A percentile compares a stretch with the other conserved stretches of the same genome.
phyloP scores from a whole-genome alignment of 1,140 invertebrate species.

The Vanessa atalanta region DNA sequence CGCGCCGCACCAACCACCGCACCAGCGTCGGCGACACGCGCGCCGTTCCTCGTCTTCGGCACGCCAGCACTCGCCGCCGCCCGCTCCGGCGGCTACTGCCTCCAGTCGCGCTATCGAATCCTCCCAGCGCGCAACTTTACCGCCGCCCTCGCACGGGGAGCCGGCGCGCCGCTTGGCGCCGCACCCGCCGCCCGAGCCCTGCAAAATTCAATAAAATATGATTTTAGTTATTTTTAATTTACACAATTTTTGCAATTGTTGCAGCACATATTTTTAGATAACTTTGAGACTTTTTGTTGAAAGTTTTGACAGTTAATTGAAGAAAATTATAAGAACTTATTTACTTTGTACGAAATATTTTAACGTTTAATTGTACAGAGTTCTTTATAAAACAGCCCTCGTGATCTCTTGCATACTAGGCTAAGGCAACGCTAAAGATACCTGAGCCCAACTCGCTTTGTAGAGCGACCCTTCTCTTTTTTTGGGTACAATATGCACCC shows the following conservation, averaged over 20 bases:
- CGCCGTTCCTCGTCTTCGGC: constrained; percentile 71
- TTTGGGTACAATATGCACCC: constrained; percentile 67
- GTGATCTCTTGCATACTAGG: constrained; percentile 21
- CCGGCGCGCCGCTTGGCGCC: constrained; percentile 77
- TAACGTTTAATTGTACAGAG: constrained; percentile 3
- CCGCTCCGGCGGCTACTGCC: constrained; percentile 78
- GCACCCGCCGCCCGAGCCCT: constrained; percentile 79
- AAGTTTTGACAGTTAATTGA: background rate
- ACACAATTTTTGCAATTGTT: no score
- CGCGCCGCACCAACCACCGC: constrained; percentile 80
- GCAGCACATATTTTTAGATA: no score
- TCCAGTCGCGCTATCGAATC: constrained; percentile 79
- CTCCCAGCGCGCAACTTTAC: constrained; percentile 79
- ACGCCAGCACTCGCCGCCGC: constrained; percentile 77
- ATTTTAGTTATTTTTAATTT: background rate
- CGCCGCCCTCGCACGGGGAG: constrained; percentile 72
- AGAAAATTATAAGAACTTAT: background rate
- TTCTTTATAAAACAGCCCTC: constrained; percentile 5
- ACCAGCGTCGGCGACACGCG: constrained; percentile 73
- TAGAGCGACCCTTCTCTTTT: constrained; percentile 75
- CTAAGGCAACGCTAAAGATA: constrained; percentile 47
- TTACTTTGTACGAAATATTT: background rate
- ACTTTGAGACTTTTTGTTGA: background rate
- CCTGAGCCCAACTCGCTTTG: constrained; percentile 64
- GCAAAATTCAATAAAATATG: constrained; percentile 45